Conservation (phyloP, 2,113 vertebrate species). For the Clarias gariepinus region DNA sequence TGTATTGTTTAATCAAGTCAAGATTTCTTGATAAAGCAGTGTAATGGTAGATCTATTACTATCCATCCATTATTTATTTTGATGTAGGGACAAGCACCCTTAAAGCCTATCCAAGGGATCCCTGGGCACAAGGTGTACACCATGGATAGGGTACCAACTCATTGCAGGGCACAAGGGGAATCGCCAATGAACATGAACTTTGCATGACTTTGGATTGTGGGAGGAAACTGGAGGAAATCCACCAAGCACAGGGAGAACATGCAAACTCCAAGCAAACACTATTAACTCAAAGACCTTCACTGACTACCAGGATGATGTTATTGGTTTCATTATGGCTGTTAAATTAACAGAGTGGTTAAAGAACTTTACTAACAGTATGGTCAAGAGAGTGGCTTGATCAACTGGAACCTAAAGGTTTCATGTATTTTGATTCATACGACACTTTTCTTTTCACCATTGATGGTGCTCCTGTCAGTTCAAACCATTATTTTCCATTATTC, state of each 20-base stretch:
- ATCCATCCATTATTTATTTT: too few species aligned
- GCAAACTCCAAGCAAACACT: too few species aligned
- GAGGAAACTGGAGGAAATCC: too few species aligned
- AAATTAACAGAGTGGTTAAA: background rate
- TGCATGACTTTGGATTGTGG: too few species aligned
- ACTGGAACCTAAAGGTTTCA: background rate
- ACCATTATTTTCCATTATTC: background rate
- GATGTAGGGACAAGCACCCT: too few species aligned
- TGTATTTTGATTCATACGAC: background rate
- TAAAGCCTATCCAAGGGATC: too few species aligned
- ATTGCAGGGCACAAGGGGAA: too few species aligned
- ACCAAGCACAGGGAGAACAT: too few species aligned
- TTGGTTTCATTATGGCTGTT: background rate
- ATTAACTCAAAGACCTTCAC: background rate
- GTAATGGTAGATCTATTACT: background rate
- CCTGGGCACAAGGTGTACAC: too few species aligned
- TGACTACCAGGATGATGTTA: background rate
- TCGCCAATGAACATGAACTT: too few species aligned
- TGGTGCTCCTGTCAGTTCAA: background rate
- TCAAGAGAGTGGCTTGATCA: background rate
- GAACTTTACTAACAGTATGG: background rate
- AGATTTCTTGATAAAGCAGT: background rate
- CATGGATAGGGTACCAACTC: too few species aligned
- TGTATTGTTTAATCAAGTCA: conserved; percentile 9
- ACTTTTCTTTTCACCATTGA: background rate